Conservation (phyloP, 2,797 vertebrate genomes). For the Trichosurus vulpecula region DNA sequence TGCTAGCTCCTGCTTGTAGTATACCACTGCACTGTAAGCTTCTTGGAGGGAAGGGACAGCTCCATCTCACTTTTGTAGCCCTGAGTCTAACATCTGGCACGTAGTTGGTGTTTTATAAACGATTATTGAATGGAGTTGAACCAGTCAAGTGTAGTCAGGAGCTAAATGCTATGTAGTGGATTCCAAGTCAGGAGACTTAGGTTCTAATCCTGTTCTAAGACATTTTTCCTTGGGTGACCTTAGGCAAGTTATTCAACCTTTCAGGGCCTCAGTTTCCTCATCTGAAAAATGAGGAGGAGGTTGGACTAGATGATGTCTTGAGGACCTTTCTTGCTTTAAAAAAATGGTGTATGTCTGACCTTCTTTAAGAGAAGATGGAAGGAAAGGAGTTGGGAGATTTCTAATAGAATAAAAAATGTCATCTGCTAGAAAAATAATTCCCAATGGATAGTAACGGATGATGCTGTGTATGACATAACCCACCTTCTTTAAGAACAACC, state of each 20-base stretch:
- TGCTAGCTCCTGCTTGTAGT: neutral
- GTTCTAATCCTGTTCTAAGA: neutral
- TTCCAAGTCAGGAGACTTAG: neutral
- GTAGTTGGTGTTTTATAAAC: neutral
- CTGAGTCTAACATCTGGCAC: neutral
- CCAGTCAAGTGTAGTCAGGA: neutral
- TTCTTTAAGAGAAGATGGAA: neutral
- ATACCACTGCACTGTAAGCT: neutral
- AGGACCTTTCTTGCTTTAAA: neutral
- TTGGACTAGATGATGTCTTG: neutral
- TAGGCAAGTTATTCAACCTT: neutral
- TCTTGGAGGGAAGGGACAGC: neutral
- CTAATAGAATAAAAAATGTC: constrained; percentile 17
- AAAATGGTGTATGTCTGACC: neutral
- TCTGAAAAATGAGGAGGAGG: neutral
- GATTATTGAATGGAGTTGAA: neutral
- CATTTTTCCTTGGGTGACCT: neutral
- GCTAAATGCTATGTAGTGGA: neutral
- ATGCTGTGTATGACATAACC: neutral
- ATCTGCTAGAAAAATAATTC: constrained; percentile 10
- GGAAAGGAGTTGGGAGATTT: neutral
- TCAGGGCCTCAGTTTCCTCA: too few relatives aligned
- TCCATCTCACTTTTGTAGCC: neutral
- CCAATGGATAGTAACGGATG: neutral
- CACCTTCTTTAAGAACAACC: constrained; percentile 42